Evolutionary conservation across 1,140 invertebrate genomes (phyloP).

Genomic region (Acromyrmex heyeri): DNA sequence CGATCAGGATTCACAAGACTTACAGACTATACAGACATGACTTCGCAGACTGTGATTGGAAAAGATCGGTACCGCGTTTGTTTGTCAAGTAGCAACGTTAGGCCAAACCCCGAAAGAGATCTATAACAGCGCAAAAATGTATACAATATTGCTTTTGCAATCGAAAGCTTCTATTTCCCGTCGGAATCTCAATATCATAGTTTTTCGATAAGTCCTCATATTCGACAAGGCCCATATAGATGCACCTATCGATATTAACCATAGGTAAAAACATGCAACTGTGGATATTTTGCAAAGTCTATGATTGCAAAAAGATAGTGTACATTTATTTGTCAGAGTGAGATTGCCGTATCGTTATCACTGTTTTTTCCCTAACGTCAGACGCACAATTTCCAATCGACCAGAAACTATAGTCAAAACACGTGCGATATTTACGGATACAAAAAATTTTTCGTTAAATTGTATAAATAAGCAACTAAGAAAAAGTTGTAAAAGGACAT

Average conservation of each 20-base stretch:
- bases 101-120: background rate
- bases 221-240: background rate
- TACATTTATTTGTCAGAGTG: constrained; percentile 4
- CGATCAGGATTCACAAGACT: background rate
- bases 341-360: background rate
- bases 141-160: background rate
- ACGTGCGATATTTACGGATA: background rate
- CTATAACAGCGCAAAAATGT: background rate
- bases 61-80: background rate
- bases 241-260: constrained; percentile 1
- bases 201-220: background rate
- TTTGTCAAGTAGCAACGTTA: background rate
- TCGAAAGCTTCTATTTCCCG: background rate
- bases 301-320: constrained; percentile 10
- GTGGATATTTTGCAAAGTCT: background rate
- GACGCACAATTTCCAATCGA: background rate
- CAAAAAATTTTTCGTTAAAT: background rate
- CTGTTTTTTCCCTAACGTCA: background rate
- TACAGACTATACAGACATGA: background rate
- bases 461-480: background rate
- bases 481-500: background rate
- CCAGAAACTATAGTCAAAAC: background rate
- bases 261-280: background rate
- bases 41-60: background rate
- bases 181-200: background rate